These are phyloP conservation scores for Tribolium freemani DNA, from an alignment of 2,888 invertebrate species.

Conservation along the genomic window DNA sequence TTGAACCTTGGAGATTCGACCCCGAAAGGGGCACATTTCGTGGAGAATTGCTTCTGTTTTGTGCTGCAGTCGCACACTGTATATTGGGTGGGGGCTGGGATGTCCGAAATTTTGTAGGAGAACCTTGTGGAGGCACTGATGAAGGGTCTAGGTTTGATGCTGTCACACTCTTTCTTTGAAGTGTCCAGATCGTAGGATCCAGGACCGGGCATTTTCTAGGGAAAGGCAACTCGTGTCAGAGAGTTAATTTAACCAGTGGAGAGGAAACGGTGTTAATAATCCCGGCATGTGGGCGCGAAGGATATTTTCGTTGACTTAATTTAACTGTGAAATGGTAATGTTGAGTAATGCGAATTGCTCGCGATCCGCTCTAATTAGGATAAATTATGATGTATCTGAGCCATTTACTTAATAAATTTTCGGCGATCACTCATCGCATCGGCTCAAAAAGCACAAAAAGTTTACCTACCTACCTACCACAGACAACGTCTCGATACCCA, in stretches of 20 bases:
- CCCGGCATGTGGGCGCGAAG: conserved; percentile 44
- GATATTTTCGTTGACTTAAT: conserved; percentile 51
- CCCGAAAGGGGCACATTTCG: conserved; percentile 47
- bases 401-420: conserved; percentile 39
- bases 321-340: conserved; percentile 45
- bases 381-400: conserved; percentile 49
- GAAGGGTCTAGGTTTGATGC: conserved; percentile 56
- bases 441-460: neutral
- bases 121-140: conserved; percentile 54
- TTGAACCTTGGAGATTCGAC: conserved; percentile 32
- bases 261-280: conserved; percentile 47
- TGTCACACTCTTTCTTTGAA: conserved; percentile 43
- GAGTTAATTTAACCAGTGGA: conserved; percentile 40
- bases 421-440: conserved; percentile 4
- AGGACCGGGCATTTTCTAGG: conserved; percentile 60
- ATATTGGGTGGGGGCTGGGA: conserved; percentile 55
- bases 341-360: conserved; percentile 43
- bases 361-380: conserved; percentile 48
- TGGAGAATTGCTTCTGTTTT: conserved; percentile 47
- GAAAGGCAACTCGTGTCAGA: neutral
- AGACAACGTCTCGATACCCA: neutral
- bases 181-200: conserved; percentile 52
- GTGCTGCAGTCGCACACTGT: conserved; percentile 44
- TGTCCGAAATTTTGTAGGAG: conserved; percentile 25
- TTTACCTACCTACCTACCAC: conserved; percentile 19